A percentile compares a stretch with the other conserved stretches of the same genome.
Evolutionary conservation across 2,797 vertebrate species (phyloP).

Genomic region (Eospalax fontanierii): DNA sequence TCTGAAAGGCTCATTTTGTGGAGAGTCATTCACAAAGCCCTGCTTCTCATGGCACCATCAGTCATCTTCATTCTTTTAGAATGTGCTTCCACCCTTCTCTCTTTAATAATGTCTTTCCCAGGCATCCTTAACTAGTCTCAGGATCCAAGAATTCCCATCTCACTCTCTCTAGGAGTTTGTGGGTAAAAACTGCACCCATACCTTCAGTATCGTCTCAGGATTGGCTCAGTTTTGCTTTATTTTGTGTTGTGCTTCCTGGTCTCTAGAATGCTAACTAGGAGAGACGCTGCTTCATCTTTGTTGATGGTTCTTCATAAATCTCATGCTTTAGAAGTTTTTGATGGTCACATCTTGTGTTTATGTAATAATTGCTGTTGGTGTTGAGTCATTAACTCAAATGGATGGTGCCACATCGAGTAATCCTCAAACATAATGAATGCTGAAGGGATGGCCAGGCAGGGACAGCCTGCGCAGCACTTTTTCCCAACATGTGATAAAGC

Average conservation of each 20-base stretch:
- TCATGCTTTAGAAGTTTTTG: neutral
- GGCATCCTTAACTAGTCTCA: neutral
- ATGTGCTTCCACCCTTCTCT: neutral
- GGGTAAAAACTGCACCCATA: neutral
- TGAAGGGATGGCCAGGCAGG: neutral
- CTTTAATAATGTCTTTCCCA: neutral
- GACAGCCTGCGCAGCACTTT: neutral
- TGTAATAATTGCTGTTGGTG: neutral
- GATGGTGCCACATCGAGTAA: neutral
- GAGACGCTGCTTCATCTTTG: neutral
- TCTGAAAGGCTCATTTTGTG: conserved; percentile 29
- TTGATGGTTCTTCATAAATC: conserved; percentile 3
- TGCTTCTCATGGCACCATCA: neutral
- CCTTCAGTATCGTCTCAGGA: neutral
- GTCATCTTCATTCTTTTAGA: neutral
- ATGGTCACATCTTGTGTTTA: neutral
- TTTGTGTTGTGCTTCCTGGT: neutral
- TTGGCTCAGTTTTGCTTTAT: neutral
- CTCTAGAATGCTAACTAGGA: neutral
- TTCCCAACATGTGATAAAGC: neutral
- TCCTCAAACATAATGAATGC: neutral
- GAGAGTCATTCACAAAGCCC: neutral
- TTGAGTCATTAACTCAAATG: neutral
- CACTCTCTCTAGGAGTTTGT: neutral
- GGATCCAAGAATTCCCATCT: neutral